These are phyloP conservation scores for Mactra quadrangularis DNA, from an alignment of 1,140 invertebrate species.

Conservation along the genomic window DNA sequence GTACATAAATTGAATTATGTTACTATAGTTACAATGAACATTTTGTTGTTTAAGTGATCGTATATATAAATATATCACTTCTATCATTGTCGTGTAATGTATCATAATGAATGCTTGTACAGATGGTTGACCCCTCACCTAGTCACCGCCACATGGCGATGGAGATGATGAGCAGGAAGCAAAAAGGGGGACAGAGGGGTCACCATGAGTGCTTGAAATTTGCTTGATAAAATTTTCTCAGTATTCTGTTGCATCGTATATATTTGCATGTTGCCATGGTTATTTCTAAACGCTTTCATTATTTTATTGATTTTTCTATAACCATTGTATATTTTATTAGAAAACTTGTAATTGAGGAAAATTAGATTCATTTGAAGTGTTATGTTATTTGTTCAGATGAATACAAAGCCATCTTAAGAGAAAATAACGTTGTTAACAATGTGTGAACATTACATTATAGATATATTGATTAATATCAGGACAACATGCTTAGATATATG, in stretches of 20 bases:
- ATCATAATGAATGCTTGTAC: constrained; percentile 3
- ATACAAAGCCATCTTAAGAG: too few relatives aligned
- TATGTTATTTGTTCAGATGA: too few relatives aligned
- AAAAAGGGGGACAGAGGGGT: neutral
- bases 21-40: constrained; percentile 10
- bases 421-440: too few relatives aligned
- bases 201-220: constrained; percentile 15
- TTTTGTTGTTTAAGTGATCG: constrained; percentile 5
- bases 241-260: constrained; percentile 52
- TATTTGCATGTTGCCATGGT: constrained; percentile 39
- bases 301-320: too few relatives aligned
- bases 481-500: constrained; percentile 36
- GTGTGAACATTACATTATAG: too few relatives aligned
- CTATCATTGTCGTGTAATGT: constrained; percentile 18
- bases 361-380: too few relatives aligned
- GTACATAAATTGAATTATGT: constrained; percentile 22
- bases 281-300: neutral
- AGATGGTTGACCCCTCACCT: too few relatives aligned
- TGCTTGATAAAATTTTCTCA: constrained; percentile 32
- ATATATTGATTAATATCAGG: too few relatives aligned
- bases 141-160: too few relatives aligned
- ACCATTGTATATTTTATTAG: too few relatives aligned
- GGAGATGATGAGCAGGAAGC: too few relatives aligned
- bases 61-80: constrained; percentile 5
- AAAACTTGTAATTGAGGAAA: too few relatives aligned